Base-by-base conservation (phyloP, 2,888 invertebrate species). In the Sarcophaga variegata region DNA sequence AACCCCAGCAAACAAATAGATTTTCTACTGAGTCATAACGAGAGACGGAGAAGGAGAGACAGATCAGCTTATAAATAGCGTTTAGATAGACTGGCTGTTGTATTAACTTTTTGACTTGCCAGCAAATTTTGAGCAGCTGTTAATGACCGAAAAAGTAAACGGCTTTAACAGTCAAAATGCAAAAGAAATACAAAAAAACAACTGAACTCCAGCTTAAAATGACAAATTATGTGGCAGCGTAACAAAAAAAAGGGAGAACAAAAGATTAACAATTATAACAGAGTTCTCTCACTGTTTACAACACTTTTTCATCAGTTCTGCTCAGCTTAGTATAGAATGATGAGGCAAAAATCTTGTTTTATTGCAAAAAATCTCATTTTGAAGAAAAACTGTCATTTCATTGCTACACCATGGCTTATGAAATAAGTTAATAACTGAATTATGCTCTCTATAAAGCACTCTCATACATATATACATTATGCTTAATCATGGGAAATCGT, bases 61-160 rank as follows among this genome's bases (percentile, higher is more conserved):
- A 47, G 37, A 22, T 74, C 62, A 27, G 63, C 54, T 47, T n/a
- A 74, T 60, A 20, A 71, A 37, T 63, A 72, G 76, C 81, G 17
- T 54, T 79, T 67, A 70, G 22, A 70, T 76, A 66, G 79, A 59
- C 71, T 59, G 67, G 37, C 17, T 14, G 54, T 54, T 10, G 47
- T 64, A 72, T 72, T 75, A 82, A 82, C 81, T 81, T 87, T 82
- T 82, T 82, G 87, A 84, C 87, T 87, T 75, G 45, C 63, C 72
- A 81, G 62, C 79, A 76, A 76, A 79, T 45, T 49, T 59, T 54
- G 60, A 82, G 78, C 87, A 82, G 78, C 81, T 87, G 87, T 84
- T 87, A 87, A 87, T 87, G 87, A 87, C 87, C 84, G 64, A 82
- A 84, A 76, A 76, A 76, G 60, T 78, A 72, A 83, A 83, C 66